A percentile compares a stretch with the other conserved stretches of the same genome.
phyloP scores from a whole-genome alignment of 2,113 vertebrate genomes.

The Atractosteus spatula region DNA sequence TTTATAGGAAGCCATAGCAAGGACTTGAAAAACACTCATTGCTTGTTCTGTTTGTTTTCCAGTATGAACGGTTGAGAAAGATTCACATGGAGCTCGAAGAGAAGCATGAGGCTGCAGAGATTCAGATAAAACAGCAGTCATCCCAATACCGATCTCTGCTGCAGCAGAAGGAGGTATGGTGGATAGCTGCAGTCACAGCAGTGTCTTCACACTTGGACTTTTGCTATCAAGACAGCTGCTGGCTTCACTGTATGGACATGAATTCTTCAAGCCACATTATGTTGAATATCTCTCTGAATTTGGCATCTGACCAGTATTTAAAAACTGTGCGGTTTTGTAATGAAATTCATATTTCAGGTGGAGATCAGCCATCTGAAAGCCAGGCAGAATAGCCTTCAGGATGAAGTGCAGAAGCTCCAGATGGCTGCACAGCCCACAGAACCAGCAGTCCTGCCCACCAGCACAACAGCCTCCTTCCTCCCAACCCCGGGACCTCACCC shows the following conservation, averaged over 20 bases:
- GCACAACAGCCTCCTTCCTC: constrained; percentile 56
- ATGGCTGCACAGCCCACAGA: constrained; percentile 60
- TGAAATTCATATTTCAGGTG: constrained; percentile 65
- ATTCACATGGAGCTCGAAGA: constrained; percentile 86
- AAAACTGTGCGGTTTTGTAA: neutral
- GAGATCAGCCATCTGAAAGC: constrained; percentile 94
- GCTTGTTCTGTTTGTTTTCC: constrained; percentile 36
- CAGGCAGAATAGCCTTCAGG: constrained; percentile 83
- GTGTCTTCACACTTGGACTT: no score
- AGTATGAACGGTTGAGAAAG: constrained; percentile 86
- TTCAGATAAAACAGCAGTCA: constrained; percentile 88
- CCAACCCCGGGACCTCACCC: constrained; percentile 53
- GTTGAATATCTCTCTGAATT: no score
- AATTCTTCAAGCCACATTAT: no score
- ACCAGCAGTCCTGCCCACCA: constrained; percentile 50
- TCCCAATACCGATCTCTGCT: constrained; percentile 79
- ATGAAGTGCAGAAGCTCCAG: constrained; percentile 83
- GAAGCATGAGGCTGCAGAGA: constrained; percentile 87
- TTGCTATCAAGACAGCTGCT: no score
- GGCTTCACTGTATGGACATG: no score
- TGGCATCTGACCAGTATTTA: no score
- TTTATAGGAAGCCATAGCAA: neutral
- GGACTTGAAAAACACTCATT: neutral
- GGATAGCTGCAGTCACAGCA: no score
- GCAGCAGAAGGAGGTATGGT: constrained; percentile 88